Evolutionary conservation across 2,113 vertebrate species (phyloP).

Genomic region (Ammodytes marinus): DNA sequence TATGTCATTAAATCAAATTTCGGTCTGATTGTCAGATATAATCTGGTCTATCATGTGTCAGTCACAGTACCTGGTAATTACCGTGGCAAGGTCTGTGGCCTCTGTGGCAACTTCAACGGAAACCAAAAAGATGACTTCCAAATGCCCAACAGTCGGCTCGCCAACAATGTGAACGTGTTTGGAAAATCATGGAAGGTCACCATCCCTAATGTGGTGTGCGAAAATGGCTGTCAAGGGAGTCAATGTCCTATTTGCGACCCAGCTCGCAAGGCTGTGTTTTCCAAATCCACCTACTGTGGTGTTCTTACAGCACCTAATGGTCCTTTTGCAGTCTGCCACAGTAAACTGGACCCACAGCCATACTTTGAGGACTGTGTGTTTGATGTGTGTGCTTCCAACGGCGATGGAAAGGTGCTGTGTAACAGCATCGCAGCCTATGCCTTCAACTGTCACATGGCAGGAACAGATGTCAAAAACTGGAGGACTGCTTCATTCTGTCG

Average conservation of each 20-base stretch:
- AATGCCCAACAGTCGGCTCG: slow-evolving; percentile 26
- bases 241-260: slow-evolving; percentile 48
- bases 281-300: slow-evolving; percentile 72
- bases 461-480: slow-evolving; percentile 76
- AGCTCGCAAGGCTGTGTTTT: slow-evolving; percentile 67
- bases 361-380: slow-evolving; percentile 81
- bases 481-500: slow-evolving; percentile 82
- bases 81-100: slow-evolving; percentile 72
- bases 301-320: slow-evolving; percentile 69
- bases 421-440: slow-evolving; percentile 79
- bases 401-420: slow-evolving; percentile 76
- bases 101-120: slow-evolving; percentile 84
- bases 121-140: slow-evolving; percentile 71
- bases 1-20: slow-evolving; percentile 74
- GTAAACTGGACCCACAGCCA: slow-evolving; percentile 69
- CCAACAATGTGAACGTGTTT: slow-evolving; percentile 60
- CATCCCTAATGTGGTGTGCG: slow-evolving; percentile 68
- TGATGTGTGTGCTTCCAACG: slow-evolving; percentile 78
- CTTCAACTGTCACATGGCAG: slow-evolving; percentile 73
- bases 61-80: slow-evolving; percentile 80
- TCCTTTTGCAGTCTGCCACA: slow-evolving; percentile 79
- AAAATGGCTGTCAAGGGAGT: slow-evolving; percentile 67
- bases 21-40: slow-evolving; percentile 77
- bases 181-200: slow-evolving; percentile 76
- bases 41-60: slow-evolving; percentile 73